Conservation (phyloP, 2,797 vertebrate species). For the Brachyalestes nurse region DNA sequence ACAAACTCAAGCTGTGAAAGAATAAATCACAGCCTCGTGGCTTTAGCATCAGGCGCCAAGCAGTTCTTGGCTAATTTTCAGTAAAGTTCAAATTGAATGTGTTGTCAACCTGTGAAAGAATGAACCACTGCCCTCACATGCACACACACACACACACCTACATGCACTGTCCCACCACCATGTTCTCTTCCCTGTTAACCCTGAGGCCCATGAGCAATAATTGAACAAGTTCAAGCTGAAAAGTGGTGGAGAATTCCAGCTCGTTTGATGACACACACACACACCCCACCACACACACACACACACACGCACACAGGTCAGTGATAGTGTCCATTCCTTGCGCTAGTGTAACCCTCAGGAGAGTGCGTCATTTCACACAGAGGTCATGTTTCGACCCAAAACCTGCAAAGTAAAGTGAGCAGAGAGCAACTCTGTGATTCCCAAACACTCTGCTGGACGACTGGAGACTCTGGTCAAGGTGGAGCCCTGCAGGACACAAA, state of each 20-base stretch:
- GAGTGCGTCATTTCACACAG: background rate
- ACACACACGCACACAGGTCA: slow-evolving; percentile 4
- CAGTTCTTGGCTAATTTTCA: too few species aligned
- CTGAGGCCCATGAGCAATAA: slow-evolving; percentile 21
- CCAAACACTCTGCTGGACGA: background rate
- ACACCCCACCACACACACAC: too few species aligned
- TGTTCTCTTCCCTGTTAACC: slow-evolving; percentile 23
- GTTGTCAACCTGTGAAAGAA: too few species aligned
- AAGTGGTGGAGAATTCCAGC: slow-evolving; percentile 48
- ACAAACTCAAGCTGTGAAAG: too few species aligned
- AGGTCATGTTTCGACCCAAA: slow-evolving; percentile 12
- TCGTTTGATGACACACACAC: slow-evolving; percentile 30
- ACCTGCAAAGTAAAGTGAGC: background rate
- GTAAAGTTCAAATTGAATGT: too few species aligned
- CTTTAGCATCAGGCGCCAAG: too few species aligned
- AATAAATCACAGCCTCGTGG: too few species aligned
- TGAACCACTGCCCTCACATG: too few species aligned
- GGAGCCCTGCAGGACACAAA: background rate
- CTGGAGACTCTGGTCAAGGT: background rate
- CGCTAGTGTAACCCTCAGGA: background rate
- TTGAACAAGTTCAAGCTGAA: slow-evolving; percentile 39
- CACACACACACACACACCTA: background rate
- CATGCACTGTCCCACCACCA: slow-evolving; percentile 14
- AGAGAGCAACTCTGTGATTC: background rate
- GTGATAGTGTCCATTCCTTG: background rate